These are phyloP conservation scores for Lagria hirta DNA, from an alignment of 2,888 invertebrate species.

Conservation along the genomic window DNA sequence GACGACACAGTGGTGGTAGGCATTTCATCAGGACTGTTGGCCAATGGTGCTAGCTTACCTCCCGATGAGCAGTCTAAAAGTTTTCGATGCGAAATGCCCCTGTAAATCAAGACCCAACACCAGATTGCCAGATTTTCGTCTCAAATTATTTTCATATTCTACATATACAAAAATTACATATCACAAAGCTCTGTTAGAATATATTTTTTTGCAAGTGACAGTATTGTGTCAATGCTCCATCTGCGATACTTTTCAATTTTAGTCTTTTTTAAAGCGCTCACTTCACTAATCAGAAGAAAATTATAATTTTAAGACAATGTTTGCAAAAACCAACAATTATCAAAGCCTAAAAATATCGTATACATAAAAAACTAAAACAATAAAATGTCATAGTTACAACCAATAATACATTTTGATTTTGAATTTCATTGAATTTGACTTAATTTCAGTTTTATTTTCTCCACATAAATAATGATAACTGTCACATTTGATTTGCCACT, in stretches of 20 bases:
- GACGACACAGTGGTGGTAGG: conserved; percentile 44
- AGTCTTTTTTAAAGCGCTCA: too few species aligned
- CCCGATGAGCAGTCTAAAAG: conserved; percentile 52
- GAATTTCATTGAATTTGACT: too few species aligned
- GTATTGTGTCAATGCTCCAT: background rate
- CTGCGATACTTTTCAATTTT: too few species aligned
- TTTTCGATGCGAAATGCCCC: conserved; percentile 58
- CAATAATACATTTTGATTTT: too few species aligned
- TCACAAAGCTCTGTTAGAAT: conserved; percentile 1
- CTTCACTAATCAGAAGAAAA: conserved; percentile 3
- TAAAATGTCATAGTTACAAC: too few species aligned
- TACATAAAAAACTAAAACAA: too few species aligned
- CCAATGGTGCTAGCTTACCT: conserved; percentile 59
- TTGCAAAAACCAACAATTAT: too few species aligned
- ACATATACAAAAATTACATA: conserved; percentile 7
- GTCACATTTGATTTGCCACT: too few species aligned
- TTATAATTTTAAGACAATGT: conserved; percentile 8
- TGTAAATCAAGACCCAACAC: conserved; percentile 48
- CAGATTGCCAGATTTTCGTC: conserved; percentile 6
- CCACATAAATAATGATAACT: too few species aligned
- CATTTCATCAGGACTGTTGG: conserved; percentile 59
- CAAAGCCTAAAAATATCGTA: too few species aligned
- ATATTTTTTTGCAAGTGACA: too few species aligned
- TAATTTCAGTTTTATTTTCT: too few species aligned
- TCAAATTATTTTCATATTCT: conserved; percentile 4